Evolutionary conservation across 2,888 invertebrate species (phyloP).

Genomic region (Neuroscelio doddi): DNA sequence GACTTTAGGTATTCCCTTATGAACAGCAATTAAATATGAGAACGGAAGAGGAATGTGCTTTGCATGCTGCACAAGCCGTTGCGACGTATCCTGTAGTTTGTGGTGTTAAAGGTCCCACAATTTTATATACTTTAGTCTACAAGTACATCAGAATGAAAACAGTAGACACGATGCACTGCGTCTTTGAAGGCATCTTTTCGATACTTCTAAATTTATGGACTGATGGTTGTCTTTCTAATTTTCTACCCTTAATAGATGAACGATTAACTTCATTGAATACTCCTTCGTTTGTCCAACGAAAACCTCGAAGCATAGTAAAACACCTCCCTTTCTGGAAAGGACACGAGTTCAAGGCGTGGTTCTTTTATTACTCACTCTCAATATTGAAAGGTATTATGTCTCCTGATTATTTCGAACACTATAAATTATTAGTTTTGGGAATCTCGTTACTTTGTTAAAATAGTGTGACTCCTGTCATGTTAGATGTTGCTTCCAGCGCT

Average conservation of each 20-base stretch:
- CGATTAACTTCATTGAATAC: conserved; percentile 15
- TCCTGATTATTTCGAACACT: conserved; percentile 34
- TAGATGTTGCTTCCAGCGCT: conserved; percentile 22
- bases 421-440: conserved; percentile 30
- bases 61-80: conserved; percentile 17
- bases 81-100: background rate
- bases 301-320: conserved; percentile 20
- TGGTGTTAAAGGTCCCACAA: conserved; percentile 44
- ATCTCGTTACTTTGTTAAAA: conserved; percentile 25
- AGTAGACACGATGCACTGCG: conserved; percentile 20
- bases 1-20: conserved; percentile 35
- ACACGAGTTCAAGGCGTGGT: conserved; percentile 36
- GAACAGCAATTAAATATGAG: conserved; percentile 12
- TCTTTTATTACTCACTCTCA: conserved; percentile 34
- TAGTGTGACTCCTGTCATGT: conserved; percentile 17
- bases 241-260: conserved; percentile 18
- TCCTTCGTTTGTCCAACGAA: conserved; percentile 25
- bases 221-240: background rate
- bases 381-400: conserved; percentile 23
- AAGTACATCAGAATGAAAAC: background rate
- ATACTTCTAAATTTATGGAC: background rate
- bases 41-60: conserved; percentile 19
- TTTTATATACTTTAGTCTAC: too few relatives aligned
- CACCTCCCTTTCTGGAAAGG: conserved; percentile 31
- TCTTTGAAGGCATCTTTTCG: conserved; percentile 15